Evolutionary conservation across 2,113 vertebrate species (phyloP).

Genomic region (Planiliza haematocheilus): DNA sequence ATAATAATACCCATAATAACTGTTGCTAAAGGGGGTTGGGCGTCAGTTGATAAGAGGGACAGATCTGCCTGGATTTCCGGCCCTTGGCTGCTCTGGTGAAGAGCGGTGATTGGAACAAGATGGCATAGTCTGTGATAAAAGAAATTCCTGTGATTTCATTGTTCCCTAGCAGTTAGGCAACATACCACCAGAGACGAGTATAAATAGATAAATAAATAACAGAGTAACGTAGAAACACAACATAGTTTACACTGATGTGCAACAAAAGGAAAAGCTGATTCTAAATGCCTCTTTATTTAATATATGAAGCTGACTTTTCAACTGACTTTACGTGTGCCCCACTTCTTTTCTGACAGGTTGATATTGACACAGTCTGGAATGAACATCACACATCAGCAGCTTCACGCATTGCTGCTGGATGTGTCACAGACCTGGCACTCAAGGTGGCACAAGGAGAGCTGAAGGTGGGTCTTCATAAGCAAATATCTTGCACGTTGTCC

Average conservation of each 20-base stretch:
- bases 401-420: slow-evolving; percentile 89
- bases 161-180: slow-evolving; percentile 52
- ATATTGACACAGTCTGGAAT: slow-evolving; percentile 95
- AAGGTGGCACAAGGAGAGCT: slow-evolving; percentile 91
- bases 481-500: slow-evolving; percentile 3
- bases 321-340: neutral
- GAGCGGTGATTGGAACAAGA: slow-evolving; percentile 82
- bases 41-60: slow-evolving; percentile 76
- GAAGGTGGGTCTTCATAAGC: slow-evolving; percentile 80
- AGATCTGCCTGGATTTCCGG: slow-evolving; percentile 76
- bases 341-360: no score
- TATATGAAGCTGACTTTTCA: slow-evolving; percentile 5
- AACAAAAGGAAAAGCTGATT: slow-evolving; percentile 1
- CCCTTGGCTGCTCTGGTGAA: slow-evolving; percentile 65
- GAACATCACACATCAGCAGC: slow-evolving; percentile 93
- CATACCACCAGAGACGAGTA: slow-evolving; percentile 53
- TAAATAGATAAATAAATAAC: slow-evolving; percentile 14
- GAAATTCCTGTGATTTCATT: slow-evolving; percentile 79
- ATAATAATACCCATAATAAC: slow-evolving; percentile 22
- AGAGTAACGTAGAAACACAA: slow-evolving; percentile 30
- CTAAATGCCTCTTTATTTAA: neutral
- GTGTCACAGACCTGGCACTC: slow-evolving; percentile 91
- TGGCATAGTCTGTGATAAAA: slow-evolving; percentile 77
- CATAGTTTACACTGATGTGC: neutral
- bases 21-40: slow-evolving; percentile 52